Conservation (phyloP, 1,140 invertebrate genomes). For the Phymastichus coffea region DNA sequence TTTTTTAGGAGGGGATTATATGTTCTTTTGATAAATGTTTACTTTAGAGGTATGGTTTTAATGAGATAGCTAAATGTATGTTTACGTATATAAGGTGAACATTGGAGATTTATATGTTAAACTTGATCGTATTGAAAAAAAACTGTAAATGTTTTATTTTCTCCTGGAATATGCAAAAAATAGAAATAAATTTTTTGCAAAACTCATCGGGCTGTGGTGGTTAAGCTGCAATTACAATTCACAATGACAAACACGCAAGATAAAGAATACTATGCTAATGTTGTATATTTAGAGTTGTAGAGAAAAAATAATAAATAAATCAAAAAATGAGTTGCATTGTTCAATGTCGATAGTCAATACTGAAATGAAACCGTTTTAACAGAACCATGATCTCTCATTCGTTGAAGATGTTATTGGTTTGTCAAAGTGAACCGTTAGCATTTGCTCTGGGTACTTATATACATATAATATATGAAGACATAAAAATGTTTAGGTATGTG, state of each 20-base stretch:
- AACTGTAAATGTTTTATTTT: no score
- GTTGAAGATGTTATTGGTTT: slow-evolving; percentile 10
- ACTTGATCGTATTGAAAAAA: no score
- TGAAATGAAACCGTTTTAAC: slow-evolving; percentile 10
- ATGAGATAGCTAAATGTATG: no score
- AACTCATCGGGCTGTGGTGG: slow-evolving; percentile 2
- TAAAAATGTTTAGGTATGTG: slow-evolving; percentile 25
- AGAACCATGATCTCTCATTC: slow-evolving; percentile 17
- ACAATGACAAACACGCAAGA: background rate
- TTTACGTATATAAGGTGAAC: no score
- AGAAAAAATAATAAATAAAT: background rate
- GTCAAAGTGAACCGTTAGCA: slow-evolving; percentile 16
- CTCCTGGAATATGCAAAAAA: no score
- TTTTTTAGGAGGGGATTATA: no score
- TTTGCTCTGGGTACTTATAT: background rate
- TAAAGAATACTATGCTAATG: background rate
- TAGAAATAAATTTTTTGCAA: background rate
- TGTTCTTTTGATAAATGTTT: no score
- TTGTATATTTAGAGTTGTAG: slow-evolving; percentile 1
- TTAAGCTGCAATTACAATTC: slow-evolving; percentile 4
- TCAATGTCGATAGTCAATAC: slow-evolving; percentile 28
- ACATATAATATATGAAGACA: background rate
- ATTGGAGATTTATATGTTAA: no score
- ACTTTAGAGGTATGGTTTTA: no score
- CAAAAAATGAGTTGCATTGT: slow-evolving; percentile 13